Conservation (phyloP, 1,140 invertebrate species). For the Papilio polytes region DNA sequence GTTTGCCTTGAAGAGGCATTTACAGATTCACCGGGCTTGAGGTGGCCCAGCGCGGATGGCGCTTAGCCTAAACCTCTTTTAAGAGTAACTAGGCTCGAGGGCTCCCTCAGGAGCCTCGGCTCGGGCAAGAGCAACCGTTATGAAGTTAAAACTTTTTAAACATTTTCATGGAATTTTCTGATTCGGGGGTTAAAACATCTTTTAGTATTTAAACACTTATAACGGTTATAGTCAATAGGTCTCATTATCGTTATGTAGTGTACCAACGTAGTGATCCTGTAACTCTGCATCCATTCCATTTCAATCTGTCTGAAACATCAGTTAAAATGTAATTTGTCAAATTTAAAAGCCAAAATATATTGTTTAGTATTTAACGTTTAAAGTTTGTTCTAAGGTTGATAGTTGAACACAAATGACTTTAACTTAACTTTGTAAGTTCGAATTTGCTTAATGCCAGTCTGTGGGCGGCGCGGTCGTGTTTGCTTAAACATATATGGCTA, state of each 20-base stretch:
- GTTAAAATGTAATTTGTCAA: neutral
- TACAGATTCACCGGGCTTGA: too few species aligned
- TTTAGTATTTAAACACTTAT: neutral
- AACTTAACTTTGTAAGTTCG: constrained; percentile 12
- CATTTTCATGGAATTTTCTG: neutral
- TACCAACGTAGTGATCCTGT: too few species aligned
- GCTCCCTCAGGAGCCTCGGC: too few species aligned
- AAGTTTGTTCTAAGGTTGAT: neutral
- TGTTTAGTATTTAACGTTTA: constrained; percentile 4
- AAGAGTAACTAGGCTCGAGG: too few species aligned
- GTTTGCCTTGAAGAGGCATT: too few species aligned
- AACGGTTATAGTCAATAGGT: too few species aligned
- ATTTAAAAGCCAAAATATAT: neutral
- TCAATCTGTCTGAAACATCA: neutral
- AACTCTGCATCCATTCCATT: neutral
- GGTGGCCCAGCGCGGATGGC: too few species aligned
- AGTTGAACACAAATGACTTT: constrained; percentile 9
- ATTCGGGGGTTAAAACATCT: neutral
- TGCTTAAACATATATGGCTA: constrained; percentile 2
- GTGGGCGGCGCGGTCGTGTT: neutral
- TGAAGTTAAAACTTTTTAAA: neutral
- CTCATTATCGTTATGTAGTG: too few species aligned
- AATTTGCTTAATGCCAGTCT: neutral
- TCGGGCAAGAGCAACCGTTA: too few species aligned
- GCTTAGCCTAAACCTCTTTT: too few species aligned